Evolutionary conservation across 2,797 vertebrate genomes (phyloP), one percentile per base, ranked within the genome.

Genomic region (Heterohyrax brucei): DNA sequence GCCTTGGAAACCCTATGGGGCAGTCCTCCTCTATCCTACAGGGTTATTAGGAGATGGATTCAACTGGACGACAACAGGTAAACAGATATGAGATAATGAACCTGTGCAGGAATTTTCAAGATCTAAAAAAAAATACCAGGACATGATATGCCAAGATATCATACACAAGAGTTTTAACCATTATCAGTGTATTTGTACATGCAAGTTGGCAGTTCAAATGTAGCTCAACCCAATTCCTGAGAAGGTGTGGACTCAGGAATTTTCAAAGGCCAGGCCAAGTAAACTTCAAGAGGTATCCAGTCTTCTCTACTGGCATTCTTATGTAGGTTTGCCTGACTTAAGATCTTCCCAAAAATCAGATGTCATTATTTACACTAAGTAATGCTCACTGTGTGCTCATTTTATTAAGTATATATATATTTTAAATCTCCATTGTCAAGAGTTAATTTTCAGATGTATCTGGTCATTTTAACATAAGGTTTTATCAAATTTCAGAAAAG

Each of bases 381-480:
- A 78, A 72, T 80, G 4, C 8, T 95, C 62, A 94, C 86, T 93
- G 76, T 16, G 66, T 90, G 30, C 33, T 95, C 21, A 12, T 76
- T 91, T 86, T 24, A 61, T 53, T 73, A 85, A 93, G 77, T 53
- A 53, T 53, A 13, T 53, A 68, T 13, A 79, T 80, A 24, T 2
- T 83, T 68, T 66, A 94, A 61, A 76, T 77, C 7, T 24, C 21
- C 6, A 66, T 75, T 73, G 95, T 95, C 90, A 95, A 75, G 7
- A 89, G 1, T 91, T 93, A 80, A 92, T 94, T 26, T 96, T 96
- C 81, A 80, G 76, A 96, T 16, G 24, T 22, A 18, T 91, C 22
- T 73, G 28, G 44, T 95, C 87, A 97, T 86, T 94, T 95, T 96
- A 81, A 62, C n/a, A 79, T 76, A 30, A 80, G 13, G 86, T 89